Conservation (phyloP, 2,888 invertebrate genomes). For the Chloromyia formosa region DNA sequence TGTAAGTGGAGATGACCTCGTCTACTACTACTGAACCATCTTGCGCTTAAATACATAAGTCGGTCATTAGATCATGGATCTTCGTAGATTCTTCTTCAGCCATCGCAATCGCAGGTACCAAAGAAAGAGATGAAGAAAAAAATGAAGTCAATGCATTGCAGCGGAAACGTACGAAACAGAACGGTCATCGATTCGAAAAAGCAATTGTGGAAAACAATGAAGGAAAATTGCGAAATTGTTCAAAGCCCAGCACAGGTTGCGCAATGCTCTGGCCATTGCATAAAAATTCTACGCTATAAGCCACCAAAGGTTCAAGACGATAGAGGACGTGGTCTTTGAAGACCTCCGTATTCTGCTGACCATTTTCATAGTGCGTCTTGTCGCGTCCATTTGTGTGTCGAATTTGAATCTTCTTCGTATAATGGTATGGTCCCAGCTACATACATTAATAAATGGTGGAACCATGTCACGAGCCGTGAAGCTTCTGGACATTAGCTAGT, state of each 20-base stretch:
- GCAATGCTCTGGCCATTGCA: constrained; percentile 32
- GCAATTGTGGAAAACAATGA: constrained; percentile 26
- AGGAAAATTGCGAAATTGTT: constrained; percentile 31
- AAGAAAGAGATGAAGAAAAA: background rate
- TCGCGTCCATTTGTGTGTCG: constrained; percentile 5
- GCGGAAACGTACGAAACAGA: constrained; percentile 9
- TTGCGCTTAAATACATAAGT: background rate
- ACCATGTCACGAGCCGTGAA: constrained; percentile 23
- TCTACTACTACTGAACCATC: too few species aligned
- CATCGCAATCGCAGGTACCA: background rate
- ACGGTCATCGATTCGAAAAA: constrained; percentile 24
- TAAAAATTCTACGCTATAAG: constrained; percentile 3
- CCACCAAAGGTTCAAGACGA: constrained; percentile 1
- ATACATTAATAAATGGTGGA: background rate
- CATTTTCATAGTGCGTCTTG: constrained; percentile 20
- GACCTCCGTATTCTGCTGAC: constrained; percentile 13
- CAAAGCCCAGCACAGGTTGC: constrained; percentile 11
- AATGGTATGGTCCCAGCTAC: background rate
- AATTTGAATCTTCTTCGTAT: constrained; percentile 20
- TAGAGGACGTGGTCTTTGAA: background rate
- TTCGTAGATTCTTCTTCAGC: background rate
- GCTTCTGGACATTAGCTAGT: background rate
- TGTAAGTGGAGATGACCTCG: too few species aligned
- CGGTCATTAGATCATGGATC: constrained; percentile 19
- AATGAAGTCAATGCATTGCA: background rate